Evolutionary conservation across 2,797 vertebrate genomes (phyloP).

Genomic region (Poecilia gillii): DNA sequence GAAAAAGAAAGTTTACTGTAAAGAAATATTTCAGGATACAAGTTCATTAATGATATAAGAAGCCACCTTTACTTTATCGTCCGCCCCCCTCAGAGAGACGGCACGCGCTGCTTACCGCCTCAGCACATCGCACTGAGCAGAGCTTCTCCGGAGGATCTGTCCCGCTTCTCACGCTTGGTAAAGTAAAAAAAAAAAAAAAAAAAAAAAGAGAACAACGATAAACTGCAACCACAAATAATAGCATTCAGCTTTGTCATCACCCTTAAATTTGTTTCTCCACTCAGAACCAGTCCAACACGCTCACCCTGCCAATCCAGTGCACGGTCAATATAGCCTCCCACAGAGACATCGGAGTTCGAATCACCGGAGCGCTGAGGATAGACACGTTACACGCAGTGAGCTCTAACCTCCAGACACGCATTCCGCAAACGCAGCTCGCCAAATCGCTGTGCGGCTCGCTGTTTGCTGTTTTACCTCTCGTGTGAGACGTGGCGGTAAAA

Average conservation of each 20-base stretch:
- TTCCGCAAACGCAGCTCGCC: neutral
- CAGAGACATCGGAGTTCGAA: conserved; percentile 80
- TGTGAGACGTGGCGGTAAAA: conserved; percentile 37
- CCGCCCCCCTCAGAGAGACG: conserved; percentile 73
- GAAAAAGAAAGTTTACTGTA: neutral
- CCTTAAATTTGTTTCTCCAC: conserved; percentile 14
- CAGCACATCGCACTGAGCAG: conserved; percentile 81
- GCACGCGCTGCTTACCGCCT: conserved; percentile 78
- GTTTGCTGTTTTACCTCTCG: conserved; percentile 19
- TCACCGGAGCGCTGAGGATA: conserved; percentile 86
- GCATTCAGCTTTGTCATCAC: neutral
- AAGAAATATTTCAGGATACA: neutral
- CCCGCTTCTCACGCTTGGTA: conserved; percentile 88
- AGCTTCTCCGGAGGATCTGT: conserved; percentile 85
- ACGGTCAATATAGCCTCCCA: conserved; percentile 83
- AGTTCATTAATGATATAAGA: neutral
- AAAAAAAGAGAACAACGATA: neutral
- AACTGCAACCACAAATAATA: neutral
- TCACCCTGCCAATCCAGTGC: conserved; percentile 88
- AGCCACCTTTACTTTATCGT: conserved; percentile 15
- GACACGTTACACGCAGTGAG: conserved; percentile 89
- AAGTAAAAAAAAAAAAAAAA: conserved; percentile 8
- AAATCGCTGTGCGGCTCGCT: neutral
- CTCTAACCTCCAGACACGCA: conserved; percentile 10
- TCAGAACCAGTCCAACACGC: conserved; percentile 92